Evolutionary conservation across 2,113 vertebrate species (phyloP), one percentile per base, ranked within the genome.

Genomic region (Bufo bufo): DNA sequence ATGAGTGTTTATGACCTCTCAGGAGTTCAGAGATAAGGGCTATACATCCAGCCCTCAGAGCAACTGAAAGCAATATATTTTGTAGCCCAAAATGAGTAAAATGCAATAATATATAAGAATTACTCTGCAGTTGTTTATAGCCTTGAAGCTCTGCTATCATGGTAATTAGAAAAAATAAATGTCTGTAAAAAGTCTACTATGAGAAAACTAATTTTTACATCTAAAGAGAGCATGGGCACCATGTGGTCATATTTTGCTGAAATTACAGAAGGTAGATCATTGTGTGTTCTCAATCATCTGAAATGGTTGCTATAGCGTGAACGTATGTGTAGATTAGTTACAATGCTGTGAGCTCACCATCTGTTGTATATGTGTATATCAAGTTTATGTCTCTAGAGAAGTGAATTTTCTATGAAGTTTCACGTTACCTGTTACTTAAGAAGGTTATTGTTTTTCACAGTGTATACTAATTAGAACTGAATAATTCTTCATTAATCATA

Each of bases 251-350:
- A 58, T 43, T 58, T 58, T 80, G 0, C 33, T 83, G 82, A 84
- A 54, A 65, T 84, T 54, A 17, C 63, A 52, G 58, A 1, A 54
- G 82, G 43, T 7, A 43, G 49, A 52, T 59, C 33, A 45, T 71
- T 47, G 43, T 83, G 14, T 61, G 47, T 78, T 33, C 13, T 50
- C 10, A 16, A 49, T 59, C 74, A 86, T 50, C 47, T 65, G 74
- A 77, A 47, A 86, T 65, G 74, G 74, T 74, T 66, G 75, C 74
- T 33, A 77, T 84, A 84, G 47, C 71, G 54, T 69, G 49, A 50
- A 84, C 63, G 56, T 71, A n/a, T 33, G n/a, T 50, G 47, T 23
- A 50, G 85, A 78, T 86, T 49, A 78, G 74, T 86, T 78, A 54
- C 59, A 52, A 54, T 84, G 19, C 6, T 14, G 82, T 33, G 65